Conservation (phyloP, 1,140 invertebrate species). For the Drosophila paulistorum region DNA sequence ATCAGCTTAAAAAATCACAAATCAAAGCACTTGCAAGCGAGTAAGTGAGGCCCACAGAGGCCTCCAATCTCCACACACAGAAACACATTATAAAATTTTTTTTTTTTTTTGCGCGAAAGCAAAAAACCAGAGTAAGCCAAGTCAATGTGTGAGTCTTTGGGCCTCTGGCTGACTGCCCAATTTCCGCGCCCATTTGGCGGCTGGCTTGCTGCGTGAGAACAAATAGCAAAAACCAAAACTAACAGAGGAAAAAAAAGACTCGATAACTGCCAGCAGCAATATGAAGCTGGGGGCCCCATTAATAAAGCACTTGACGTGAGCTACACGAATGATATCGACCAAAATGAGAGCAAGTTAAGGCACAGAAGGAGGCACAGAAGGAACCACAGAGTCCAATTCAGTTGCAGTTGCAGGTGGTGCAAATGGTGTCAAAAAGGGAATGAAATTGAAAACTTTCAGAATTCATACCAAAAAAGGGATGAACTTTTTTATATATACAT, state of each 20-base stretch:
- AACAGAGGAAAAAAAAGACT: conserved; percentile 18
- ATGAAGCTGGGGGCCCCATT: conserved; percentile 40
- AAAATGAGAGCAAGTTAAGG: conserved; percentile 17
- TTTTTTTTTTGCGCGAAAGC: conserved; percentile 39
- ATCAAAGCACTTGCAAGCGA: conserved; percentile 55
- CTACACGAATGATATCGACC: conserved; percentile 34
- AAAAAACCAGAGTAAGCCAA: conserved; percentile 23
- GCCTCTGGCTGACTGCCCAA: conserved; percentile 54
- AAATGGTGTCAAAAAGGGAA: neutral
- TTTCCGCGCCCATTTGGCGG: conserved; percentile 71
- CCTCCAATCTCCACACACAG: conserved; percentile 6
- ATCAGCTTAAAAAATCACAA: conserved; percentile 42
- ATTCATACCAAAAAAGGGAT: too few relatives aligned
- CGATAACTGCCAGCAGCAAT: conserved; percentile 30
- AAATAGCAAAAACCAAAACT: conserved; percentile 27
- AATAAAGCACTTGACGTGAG: conserved; percentile 53
- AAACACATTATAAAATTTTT: too few relatives aligned
- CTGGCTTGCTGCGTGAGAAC: conserved; percentile 65
- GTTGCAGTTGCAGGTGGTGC: neutral
- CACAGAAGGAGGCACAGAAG: neutral
- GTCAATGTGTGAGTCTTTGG: conserved; percentile 27
- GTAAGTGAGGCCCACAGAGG: neutral
- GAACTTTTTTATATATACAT: too few relatives aligned
- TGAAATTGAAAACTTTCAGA: too few relatives aligned
- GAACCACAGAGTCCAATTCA: neutral